Percentiles rank a stretch among this genome's conserved stretches.
Conservation (phyloP, 1,140 invertebrate species). For the Hyles vespertilio region DNA sequence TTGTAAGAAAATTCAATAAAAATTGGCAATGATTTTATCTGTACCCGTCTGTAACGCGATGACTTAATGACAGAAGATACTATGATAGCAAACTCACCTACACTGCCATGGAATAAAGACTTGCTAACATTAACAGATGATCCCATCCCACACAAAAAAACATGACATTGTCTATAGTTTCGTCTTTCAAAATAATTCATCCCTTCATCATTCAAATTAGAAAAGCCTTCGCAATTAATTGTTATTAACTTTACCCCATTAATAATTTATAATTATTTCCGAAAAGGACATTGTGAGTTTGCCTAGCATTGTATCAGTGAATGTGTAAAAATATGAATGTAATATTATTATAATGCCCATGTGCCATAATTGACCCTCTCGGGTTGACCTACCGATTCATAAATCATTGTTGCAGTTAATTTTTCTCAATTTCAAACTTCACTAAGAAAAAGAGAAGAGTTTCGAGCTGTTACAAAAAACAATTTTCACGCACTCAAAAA, state of each 20-base stretch:
- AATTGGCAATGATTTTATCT: background rate
- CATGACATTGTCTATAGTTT: background rate
- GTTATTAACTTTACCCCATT: too few species aligned
- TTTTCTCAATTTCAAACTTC: conserved; percentile 4
- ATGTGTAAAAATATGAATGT: conserved; percentile 56
- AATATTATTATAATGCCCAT: conserved; percentile 58
- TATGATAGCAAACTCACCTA: conserved; percentile 18
- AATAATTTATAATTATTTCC: too few species aligned
- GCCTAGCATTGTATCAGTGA: conserved; percentile 32
- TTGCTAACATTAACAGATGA: background rate
- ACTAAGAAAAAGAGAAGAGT: background rate
- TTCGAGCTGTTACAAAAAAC: background rate
- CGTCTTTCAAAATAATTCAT: background rate
- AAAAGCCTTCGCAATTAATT: too few species aligned
- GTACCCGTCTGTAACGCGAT: conserved; percentile 24
- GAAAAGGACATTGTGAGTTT: conserved; percentile 23
- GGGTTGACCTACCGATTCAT: conserved; percentile 50
- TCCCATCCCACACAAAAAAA: background rate
- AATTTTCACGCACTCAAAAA: too few species aligned
- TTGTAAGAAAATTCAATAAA: conserved; percentile 38
- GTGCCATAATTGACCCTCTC: conserved; percentile 62
- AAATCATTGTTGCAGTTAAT: conserved; percentile 15
- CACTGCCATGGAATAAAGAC: background rate
- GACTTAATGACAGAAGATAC: conserved; percentile 14
- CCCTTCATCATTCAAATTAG: too few species aligned